Base-by-base conservation (phyloP, 2,888 invertebrate genomes). In the Hermaeophaga mercurialis region DNA sequence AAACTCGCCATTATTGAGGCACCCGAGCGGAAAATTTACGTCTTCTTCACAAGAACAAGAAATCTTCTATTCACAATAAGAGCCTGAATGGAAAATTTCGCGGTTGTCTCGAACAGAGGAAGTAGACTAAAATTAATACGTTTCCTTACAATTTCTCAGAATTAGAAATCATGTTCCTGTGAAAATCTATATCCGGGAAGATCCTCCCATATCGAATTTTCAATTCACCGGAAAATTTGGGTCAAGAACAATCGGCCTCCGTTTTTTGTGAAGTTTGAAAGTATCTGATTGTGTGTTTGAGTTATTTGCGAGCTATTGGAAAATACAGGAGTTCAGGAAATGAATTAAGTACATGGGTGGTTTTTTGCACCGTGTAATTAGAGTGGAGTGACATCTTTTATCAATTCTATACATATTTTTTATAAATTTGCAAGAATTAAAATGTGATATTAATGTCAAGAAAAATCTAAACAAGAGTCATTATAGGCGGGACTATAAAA, bases 51-150 rank as follows among this genome's bases (percentile, higher is more conserved):
- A 47, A 22, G 49, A 45, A 54, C 41, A 47, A 58, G 58, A 43
- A 46, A 55, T 54, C 34, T 47, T 45, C 49, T 33, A 54, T 54
- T 14, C 41, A 48, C 43, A 47, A 57, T 44, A 38, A 41, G 39
- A 46, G 28, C 6, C 15, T 44, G 50, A 52, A 58, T 46, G 41
- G 58, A 50, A 58, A 55, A 57, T 39, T 45, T 46, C 38, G 39
- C 52, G 56, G 46, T 59, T 57, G 60, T 60, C 54, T 50, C 53
- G 43, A 54, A 41, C 60, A 60, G 56, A 60, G 50, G 33, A 31
- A 33, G 31, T 15, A 15, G 31, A 54, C 49, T 54, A 49, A 49
- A 60, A 60, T 60, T 60, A 60, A 60, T 57, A 54, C 50, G 38
- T 19, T 49, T 55, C 49, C 55, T 55, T 55, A 55, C 55, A 44